These are phyloP conservation scores for Trichechus manatus DNA, from an alignment of 2,113 vertebrate genomes.

Conservation along the genomic window DNA sequence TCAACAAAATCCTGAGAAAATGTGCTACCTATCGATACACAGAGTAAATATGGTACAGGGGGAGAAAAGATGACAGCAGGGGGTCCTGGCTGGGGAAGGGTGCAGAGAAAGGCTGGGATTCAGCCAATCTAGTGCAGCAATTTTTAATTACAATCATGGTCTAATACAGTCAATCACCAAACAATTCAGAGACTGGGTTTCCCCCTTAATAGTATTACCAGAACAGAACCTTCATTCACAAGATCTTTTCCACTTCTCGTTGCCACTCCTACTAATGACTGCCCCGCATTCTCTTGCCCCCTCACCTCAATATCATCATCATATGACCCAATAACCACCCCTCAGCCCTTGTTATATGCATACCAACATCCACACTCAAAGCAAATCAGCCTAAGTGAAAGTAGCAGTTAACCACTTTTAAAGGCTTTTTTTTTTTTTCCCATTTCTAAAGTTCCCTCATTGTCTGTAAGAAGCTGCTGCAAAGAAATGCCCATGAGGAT, in stretches of 20 bases:
- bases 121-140: neutral
- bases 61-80: neutral
- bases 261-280: neutral
- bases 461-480: constrained; percentile 30
- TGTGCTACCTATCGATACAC: neutral
- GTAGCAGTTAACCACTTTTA: neutral
- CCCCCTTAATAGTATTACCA: neutral
- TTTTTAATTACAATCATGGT: neutral
- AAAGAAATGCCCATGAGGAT: constrained; percentile 13
- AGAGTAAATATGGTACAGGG: neutral
- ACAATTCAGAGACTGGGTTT: neutral
- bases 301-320: neutral
- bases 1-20: constrained; percentile 45
- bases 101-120: neutral
- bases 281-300: neutral
- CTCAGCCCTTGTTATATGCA: neutral
- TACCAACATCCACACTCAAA: neutral
- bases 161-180: neutral
- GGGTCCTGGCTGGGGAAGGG: neutral
- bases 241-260: neutral
- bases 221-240: neutral
- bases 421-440: neutral
- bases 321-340: too few relatives aligned
- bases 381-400: neutral
- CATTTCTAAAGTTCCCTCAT: constrained; percentile 21